These are phyloP conservation scores for Bungarus multicinctus DNA, from an alignment of 2,113 vertebrate species.

Conservation along the genomic window DNA sequence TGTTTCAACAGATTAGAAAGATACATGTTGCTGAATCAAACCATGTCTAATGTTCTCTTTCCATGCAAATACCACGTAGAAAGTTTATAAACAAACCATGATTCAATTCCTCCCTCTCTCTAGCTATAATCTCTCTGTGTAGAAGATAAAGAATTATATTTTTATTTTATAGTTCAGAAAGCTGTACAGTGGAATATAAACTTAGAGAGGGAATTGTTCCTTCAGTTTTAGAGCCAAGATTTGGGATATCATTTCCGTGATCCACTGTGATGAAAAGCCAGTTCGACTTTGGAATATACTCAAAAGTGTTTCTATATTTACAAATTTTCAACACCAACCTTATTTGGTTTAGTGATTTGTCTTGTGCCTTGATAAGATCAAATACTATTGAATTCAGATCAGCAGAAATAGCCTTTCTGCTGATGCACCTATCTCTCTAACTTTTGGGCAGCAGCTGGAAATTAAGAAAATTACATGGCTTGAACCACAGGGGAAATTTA, in stretches of 20 bases:
- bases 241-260: background rate
- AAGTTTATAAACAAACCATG: background rate
- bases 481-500: background rate
- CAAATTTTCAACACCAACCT: background rate
- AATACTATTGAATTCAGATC: background rate
- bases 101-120: background rate
- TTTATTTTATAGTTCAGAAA: background rate
- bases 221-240: background rate
- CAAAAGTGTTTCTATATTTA: background rate
- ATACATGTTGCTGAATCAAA: background rate
- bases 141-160: background rate
- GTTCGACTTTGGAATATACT: background rate
- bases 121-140: background rate
- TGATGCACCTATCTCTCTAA: background rate
- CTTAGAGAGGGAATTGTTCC: background rate
- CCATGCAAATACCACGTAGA: background rate
- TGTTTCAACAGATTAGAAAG: background rate
- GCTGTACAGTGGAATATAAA: background rate
- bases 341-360: background rate
- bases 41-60: background rate
- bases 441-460: background rate
- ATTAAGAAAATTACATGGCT: background rate
- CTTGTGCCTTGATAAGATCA: background rate
- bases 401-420: background rate
- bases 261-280: background rate